Conservation (phyloP, 2,113 vertebrate genomes). For the Oplegnathus fasciatus region DNA sequence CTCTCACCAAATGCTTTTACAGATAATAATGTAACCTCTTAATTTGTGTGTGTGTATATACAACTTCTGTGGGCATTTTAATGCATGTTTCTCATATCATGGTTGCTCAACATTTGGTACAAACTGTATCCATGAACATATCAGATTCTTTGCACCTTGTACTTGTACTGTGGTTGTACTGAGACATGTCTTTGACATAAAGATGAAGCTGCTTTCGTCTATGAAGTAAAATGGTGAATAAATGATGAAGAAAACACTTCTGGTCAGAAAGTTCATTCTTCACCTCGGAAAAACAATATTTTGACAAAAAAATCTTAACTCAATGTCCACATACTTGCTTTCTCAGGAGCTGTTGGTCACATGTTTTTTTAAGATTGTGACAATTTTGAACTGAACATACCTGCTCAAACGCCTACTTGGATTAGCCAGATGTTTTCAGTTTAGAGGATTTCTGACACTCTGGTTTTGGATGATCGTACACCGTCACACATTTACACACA, state of each 20-base stretch:
- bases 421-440: neutral
- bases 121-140: conserved; percentile 41
- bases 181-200: conserved; percentile 4
- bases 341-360: neutral
- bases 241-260: conserved; percentile 1
- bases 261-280: neutral
- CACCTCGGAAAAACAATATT: neutral
- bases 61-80: conserved; percentile 23
- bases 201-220: conserved; percentile 19
- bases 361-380: neutral
- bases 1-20: conserved; percentile 37
- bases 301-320: neutral
- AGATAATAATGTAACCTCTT: neutral
- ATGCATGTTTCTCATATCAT: conserved; percentile 37
- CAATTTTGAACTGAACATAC: neutral
- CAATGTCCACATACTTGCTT: neutral
- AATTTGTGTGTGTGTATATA: neutral
- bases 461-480: neutral
- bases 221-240: conserved; percentile 31
- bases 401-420: neutral
- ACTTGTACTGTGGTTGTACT: neutral
- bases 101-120: conserved; percentile 16
- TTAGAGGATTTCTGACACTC: neutral
- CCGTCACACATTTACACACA: neutral
- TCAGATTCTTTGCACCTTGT: conserved; percentile 54